Conservation (phyloP, 2,113 vertebrate species). For the Neodon shergylaensis region DNA sequence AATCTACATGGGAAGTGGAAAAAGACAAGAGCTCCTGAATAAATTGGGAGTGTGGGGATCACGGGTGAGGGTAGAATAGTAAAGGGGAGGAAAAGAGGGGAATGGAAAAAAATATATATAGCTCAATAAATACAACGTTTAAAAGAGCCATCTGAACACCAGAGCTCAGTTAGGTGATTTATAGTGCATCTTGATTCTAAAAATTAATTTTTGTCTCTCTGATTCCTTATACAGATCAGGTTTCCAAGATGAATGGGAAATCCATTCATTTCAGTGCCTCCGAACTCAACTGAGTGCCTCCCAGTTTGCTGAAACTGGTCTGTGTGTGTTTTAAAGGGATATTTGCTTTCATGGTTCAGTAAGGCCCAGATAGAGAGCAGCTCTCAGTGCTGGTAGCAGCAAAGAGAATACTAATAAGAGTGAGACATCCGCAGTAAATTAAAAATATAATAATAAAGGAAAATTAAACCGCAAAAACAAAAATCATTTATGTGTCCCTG, state of each 20-base stretch:
- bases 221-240: conserved; percentile 58
- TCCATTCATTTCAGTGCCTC: conserved; percentile 43
- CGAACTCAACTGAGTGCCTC: not conserved
- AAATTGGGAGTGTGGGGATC: no score
- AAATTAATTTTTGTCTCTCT: conserved; percentile 80
- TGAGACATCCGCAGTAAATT: conserved; percentile 70
- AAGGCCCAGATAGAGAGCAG: conserved; percentile 59
- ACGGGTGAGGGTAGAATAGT: no score
- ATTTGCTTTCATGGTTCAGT: conserved; percentile 29
- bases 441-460: conserved; percentile 64
- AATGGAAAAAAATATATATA: no score
- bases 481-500: not conserved
- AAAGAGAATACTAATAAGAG: conserved; percentile 64
- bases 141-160: conserved; percentile 80
- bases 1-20: no score
- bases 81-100: no score
- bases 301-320: conserved; percentile 8
- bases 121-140: no score
- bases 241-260: conserved; percentile 57
- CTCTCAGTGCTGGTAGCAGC: not conserved
- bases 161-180: conserved; percentile 73
- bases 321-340: conserved; percentile 43
- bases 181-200: conserved; percentile 57
- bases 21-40: no score
- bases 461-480: conserved; percentile 63